Base-by-base conservation (phyloP, 2,797 vertebrate species). In the Lithobates pipiens region DNA sequence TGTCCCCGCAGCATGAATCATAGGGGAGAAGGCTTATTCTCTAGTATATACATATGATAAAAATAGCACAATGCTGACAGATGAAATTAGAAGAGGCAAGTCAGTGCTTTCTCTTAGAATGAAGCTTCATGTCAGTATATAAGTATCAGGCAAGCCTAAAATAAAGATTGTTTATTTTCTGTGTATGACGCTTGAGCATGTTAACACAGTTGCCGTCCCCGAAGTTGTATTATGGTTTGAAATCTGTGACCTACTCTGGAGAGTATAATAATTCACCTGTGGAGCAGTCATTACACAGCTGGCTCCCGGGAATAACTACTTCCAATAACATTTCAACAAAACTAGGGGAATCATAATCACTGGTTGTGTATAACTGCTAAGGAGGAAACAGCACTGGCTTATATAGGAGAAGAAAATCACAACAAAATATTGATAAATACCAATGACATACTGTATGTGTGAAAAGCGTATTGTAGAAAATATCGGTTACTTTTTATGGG, bases 81-180 rank as follows among this genome's bases (percentile, higher is more conserved):
- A 70, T 34, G 71, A 42, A 82, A 86, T 86, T 82, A 77, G 50
- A 73, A 69, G 74, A 77, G 50, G 25, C 46, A 67, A 71, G 39
- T 39, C 72, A 73, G 75, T 50, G 36, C 23, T 34, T 73, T 71
- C 10, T 76, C 65, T 63, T 77, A 77, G 18, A 70, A 71, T 67
- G 7, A 63, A 32, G 61, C 16, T 57, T 85, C 54, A 32, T 79
- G 69, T 73, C 70, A 85, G 94, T 92, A 44, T 16, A 2, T 50
- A 18, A 50, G 63, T 25, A 61, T 39, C 70, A 70, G 34, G 76
- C 63, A 63, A 70, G 34, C 32, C n/a, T 70, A 10, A 65, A 29
- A 68, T 70, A 5, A 77, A 69, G n/a, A 5, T n/a, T 81, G 74
- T 72, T 54, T 27, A 46, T 71, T 32, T 32, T 2, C 25, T 34